Percentiles rank a stretch among this genome's conserved stretches.
Conservation (phyloP, 1,140 invertebrate genomes). For the Tetraneura akinire region DNA sequence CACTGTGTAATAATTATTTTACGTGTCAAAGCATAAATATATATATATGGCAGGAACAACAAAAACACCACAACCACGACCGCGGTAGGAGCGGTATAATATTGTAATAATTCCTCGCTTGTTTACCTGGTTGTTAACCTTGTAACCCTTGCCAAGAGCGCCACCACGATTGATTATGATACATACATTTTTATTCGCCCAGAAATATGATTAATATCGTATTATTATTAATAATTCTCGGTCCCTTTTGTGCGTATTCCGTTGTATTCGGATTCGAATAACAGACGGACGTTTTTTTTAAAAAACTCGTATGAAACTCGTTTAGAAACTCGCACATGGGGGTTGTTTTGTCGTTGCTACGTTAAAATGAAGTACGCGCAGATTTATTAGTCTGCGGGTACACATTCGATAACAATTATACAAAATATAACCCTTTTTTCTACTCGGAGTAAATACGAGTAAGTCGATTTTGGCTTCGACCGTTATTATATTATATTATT, state of each 20-base stretch:
- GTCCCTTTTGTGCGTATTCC: background rate
- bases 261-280: background rate
- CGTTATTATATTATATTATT: background rate
- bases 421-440: background rate
- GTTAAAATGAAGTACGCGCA: background rate
- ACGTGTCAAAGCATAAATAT: background rate
- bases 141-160: background rate
- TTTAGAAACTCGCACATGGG: no score
- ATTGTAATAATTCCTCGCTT: constrained; percentile 18
- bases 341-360: constrained; percentile 30
- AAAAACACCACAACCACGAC: no score
- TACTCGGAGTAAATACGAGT: background rate
- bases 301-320: background rate
- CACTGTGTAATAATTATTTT: constrained; percentile 15
- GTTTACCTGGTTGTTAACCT: background rate
- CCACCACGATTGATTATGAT: constrained; percentile 16
- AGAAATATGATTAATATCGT: background rate
- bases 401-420: background rate
- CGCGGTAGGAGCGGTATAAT: background rate
- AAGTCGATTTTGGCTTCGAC: background rate
- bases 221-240: background rate
- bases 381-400: constrained; percentile 40
- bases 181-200: background rate
- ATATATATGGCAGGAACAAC: background rate
- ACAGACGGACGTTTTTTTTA: background rate